Conservation (phyloP, 1,140 invertebrate genomes). For the Monochamus saltuarius region DNA sequence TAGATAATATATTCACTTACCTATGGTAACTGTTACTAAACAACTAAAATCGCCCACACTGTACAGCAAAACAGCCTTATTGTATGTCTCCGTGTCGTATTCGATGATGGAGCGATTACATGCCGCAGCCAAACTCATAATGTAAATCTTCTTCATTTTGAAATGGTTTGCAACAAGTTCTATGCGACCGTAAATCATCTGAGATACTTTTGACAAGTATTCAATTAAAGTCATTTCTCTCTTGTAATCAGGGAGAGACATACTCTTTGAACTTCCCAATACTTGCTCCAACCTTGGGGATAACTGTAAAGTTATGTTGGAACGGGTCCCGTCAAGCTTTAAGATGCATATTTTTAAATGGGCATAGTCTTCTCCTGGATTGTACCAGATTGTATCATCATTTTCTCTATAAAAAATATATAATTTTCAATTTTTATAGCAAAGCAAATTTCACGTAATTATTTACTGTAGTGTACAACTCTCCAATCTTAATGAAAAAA, state of each 20-base stretch:
- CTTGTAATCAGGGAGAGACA: slow-evolving; percentile 36
- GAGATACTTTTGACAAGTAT: slow-evolving; percentile 38
- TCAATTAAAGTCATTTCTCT: slow-evolving; percentile 37
- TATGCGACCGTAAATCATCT: slow-evolving; percentile 37
- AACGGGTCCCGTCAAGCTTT: slow-evolving; percentile 36
- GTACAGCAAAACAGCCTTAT: slow-evolving; percentile 41
- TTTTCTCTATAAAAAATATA: slow-evolving; percentile 7
- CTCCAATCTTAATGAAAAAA: no score
- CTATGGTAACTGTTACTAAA: slow-evolving; percentile 43
- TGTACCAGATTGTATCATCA: slow-evolving; percentile 25
- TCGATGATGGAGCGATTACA: slow-evolving; percentile 43
- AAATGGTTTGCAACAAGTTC: slow-evolving; percentile 35
- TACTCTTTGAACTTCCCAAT: slow-evolving; percentile 29
- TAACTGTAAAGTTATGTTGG: slow-evolving; percentile 38
- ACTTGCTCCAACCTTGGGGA: slow-evolving; percentile 45
- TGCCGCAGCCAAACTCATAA: slow-evolving; percentile 38
- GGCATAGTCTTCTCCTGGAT: slow-evolving; percentile 42
- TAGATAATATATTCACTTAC: slow-evolving; percentile 26
- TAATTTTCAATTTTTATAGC: neutral
- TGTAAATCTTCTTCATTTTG: slow-evolving; percentile 43
- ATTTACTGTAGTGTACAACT: no score
- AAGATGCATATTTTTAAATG: slow-evolving; percentile 40
- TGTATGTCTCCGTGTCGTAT: slow-evolving; percentile 45
- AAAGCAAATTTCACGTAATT: slow-evolving; percentile 2
- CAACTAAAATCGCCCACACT: slow-evolving; percentile 42